These are phyloP conservation scores for Scophthalmus maximus DNA, from an alignment of 2,113 vertebrate genomes.

Conservation along the genomic window DNA sequence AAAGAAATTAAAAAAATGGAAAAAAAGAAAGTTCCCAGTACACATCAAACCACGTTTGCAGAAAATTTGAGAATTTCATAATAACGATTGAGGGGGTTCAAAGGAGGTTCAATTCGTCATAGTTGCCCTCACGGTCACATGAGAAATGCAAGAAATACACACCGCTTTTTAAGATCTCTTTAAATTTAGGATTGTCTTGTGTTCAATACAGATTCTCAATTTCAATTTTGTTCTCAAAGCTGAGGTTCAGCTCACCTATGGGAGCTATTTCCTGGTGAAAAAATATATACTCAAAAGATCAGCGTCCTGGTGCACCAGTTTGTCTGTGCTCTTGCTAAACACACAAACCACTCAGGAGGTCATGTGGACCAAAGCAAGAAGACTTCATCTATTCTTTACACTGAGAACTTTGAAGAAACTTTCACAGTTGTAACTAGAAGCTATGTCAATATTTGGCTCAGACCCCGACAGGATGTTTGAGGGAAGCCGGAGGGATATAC, in stretches of 20 bases:
- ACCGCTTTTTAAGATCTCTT: not conserved
- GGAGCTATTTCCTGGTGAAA: not conserved
- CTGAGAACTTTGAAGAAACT: conserved; percentile 47
- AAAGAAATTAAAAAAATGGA: conserved; percentile 27
- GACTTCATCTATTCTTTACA: conserved; percentile 42
- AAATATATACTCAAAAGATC: not conserved
- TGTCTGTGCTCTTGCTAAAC: conserved; percentile 33
- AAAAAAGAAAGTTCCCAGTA: conserved; percentile 54
- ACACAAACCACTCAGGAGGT: conserved; percentile 53
- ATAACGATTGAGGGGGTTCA: conserved; percentile 24
- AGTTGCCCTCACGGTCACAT: conserved; percentile 15
- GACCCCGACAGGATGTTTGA: conserved; percentile 56
- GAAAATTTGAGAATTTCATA: conserved; percentile 56
- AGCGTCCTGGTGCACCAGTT: conserved; percentile 33
- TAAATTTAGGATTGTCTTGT: too few relatives aligned
- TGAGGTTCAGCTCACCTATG: not conserved
- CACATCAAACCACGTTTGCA: conserved; percentile 57
- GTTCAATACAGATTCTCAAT: too few relatives aligned
- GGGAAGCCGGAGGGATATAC: conserved; percentile 50
- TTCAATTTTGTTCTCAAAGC: not conserved
- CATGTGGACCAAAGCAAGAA: conserved; percentile 41
- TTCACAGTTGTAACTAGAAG: conserved; percentile 61
- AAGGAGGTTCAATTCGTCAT: conserved; percentile 15
- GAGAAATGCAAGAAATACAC: conserved; percentile 14
- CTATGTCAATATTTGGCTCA: conserved; percentile 74